Base-by-base conservation (phyloP, 2,797 vertebrate genomes). In the Champsocephalus esox region DNA sequence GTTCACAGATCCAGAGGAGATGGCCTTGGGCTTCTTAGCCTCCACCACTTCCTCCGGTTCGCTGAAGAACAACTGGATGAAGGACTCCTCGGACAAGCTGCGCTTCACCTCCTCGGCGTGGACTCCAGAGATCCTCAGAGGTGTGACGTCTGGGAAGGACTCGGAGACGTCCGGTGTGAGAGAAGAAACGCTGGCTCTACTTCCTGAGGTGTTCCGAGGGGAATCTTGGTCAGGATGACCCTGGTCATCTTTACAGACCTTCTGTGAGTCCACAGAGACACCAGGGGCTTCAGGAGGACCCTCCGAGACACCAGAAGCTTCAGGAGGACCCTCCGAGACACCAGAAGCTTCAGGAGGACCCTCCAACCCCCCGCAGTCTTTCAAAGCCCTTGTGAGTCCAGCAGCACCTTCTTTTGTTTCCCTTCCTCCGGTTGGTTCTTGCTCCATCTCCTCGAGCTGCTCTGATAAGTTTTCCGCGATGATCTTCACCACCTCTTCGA, bases 31-130 rank as follows among this genome's bases (percentile, higher is more conserved):
- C 3, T 32, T n/a, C 49, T 51, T n/a, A 3, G 69, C 38, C 54
- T 64, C 76, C 14, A 59, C 5, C 14, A 10, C 66, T 52, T 75
- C n/a, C 50, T 74, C 55, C 3, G 75, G 66, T 75, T 87, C 85
- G 12, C 54, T 13, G 17, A 77, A 82, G 66, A 79, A 60, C 1
- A 66, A 75, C 0, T 86, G 77, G 1, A 75, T 48, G 44, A 87
- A 73, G 34, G 79, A 67, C 0, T 74, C 62, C 3, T 67, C 34
- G 0, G 12, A 67, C 59, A 11, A 21, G 9, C 10, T 69, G 0
- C 8, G 34, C 7, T 38, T 38, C 34, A 38, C 34, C 34, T 38
- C 34, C 8, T 38, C 34, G 8, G 34, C 6, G 7, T 38, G 34
- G 34, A 38, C 34, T 9, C 4, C 28, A 28, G 34, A 38, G 34